Base-by-base conservation (phyloP, 2,797 vertebrate species). In the Zenarchopterus dispar region DNA sequence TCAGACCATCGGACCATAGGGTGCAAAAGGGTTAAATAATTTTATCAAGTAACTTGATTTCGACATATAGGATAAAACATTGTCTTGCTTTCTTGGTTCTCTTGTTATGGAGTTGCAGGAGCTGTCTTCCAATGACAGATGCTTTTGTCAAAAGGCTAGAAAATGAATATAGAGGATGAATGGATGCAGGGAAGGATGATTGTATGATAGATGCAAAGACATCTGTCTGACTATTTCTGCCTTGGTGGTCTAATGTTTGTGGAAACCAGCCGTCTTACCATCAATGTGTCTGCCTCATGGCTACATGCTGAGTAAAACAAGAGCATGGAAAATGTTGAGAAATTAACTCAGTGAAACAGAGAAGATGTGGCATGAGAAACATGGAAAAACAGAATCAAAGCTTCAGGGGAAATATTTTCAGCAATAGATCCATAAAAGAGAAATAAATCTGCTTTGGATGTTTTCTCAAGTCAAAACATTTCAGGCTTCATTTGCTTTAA, bases 211-310 rank as follows among this genome's bases (percentile, higher is more conserved):
- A 48, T 48, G 6, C 15, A 9, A 46, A 46, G 44, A 5, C 19
- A 46, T 15, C 53, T 55, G 39, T 23, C 44, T 22, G 31, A 44
- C 45, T 16, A 46, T 58, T 5, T 26, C 43, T 53, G 46, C 61
- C 67, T 78, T 70, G 73, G 73, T 78, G 79, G 72, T 59, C 80
- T 8, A 2, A 19, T 33, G 23, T 19, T 16, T 26, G n/a, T 59
- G 58, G 55, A 81, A 70, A 73, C 60, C 31, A 24, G n/a, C 8
- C 51, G 50, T 22, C 23, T 59, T 15, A 39, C 60, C 21, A 52
- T 47, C 8, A 58, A 31, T 24, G 43, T 61, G 67, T 62, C 22
- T 42, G 42, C 24, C 39, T 73, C 11, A 17, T 26, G 42, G 55
- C 63, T 54, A 6, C 49, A 24, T 53, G 47, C 39, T 24, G 62